phyloP scores from a whole-genome alignment of 2,888 invertebrate species.

The Cryptus armator region DNA sequence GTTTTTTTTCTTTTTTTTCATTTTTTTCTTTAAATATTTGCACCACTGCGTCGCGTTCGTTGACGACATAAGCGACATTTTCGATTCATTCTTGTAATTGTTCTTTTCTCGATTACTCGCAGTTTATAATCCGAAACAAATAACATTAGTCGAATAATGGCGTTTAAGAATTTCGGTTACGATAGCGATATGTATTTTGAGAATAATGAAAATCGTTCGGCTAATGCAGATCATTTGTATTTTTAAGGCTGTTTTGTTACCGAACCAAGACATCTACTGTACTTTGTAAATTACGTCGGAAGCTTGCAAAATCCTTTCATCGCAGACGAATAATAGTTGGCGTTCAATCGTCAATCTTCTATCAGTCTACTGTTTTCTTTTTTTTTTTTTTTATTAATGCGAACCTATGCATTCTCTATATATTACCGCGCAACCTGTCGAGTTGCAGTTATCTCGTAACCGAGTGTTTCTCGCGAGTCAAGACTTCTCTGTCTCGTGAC shows the following conservation, averaged over 20 bases:
- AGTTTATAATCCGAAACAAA: background rate
- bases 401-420: background rate
- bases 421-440: constrained; percentile 6
- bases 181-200: background rate
- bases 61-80: constrained; percentile 1
- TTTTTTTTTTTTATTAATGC: background rate
- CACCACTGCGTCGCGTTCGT: constrained; percentile 5
- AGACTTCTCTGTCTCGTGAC: background rate
- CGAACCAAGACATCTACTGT: constrained; percentile 7
- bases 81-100: constrained; percentile 11
- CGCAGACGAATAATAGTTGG: background rate
- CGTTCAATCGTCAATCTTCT: background rate
- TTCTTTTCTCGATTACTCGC: background rate
- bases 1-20: background rate
- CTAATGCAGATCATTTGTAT: constrained; percentile 4
- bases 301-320: background rate
- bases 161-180: background rate
- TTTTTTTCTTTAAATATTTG: background rate
- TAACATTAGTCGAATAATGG: background rate
- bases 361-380: background rate
- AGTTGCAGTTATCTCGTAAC: background rate
- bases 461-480: background rate
- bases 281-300: constrained; percentile 17
- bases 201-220: constrained; percentile 8
- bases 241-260: constrained; percentile 6